Base-by-base conservation (phyloP, 1,140 invertebrate genomes). In the Copidosoma floridanum region DNA sequence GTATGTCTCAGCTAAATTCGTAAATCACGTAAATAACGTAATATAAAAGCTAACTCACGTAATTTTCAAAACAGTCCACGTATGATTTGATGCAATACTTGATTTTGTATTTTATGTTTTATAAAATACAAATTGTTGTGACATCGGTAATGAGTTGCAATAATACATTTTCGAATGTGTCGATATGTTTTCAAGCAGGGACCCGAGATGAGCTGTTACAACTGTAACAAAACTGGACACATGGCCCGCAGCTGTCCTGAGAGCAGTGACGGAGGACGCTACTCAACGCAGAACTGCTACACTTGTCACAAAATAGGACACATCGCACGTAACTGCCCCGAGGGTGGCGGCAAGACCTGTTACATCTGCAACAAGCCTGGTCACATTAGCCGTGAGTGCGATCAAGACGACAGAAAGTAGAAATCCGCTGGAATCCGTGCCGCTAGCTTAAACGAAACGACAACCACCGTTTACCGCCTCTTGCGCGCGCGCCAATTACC, bases 371-470 rank as follows among this genome's bases (percentile, higher is more conserved):
- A 91, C 80, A 92, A 94, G 79, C 85, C 88, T 51, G 93, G 92
- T 54, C 92, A 95, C 83, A 89, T 94, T 81, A 91, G 90, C 80
- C 88, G 92, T 65, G 92, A 95, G 74, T 95, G 92, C 82, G 88
- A 89, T 69, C 88, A 91, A 75, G 85, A 88, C 59, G 86, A 85
- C 72, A 84, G 83, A 78, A 85, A 86, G 83, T 85, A 86, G 75
- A 69, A 75, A 69, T 75, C 57, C 66, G 72, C 64, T 60, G 62
- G 57, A 68, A 74, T 71, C 66, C 68, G 70, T 74, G 70, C 69
- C 68, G 74, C 75, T 76, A 62, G 73, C 66, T 66, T 67, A 71
- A 73, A 68, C 62, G 65, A 71, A 65, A 71, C 37, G 20, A 7
- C 74, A 71, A 72, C 69, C 70, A 77, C 71, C 69, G 71, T 75